These are phyloP conservation scores for Drosophila acutilabella DNA, from an alignment of 2,888 invertebrate genomes.

Conservation along the genomic window DNA sequence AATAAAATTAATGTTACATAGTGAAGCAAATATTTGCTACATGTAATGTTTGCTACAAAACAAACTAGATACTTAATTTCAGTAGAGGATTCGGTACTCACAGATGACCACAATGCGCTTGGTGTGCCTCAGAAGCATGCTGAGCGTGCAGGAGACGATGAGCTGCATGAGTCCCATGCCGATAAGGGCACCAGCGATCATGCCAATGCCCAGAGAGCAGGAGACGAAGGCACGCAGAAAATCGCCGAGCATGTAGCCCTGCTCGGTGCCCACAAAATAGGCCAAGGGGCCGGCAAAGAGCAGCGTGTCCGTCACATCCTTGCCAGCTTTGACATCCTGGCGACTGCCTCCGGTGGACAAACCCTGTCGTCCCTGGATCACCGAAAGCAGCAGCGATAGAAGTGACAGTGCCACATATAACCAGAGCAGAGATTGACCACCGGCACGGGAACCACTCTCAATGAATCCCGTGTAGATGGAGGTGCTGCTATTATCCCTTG, in stretches of 20 bases:
- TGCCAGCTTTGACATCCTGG: constrained; percentile 85
- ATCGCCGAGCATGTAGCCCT: constrained; percentile 93
- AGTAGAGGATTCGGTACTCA: constrained; percentile 81
- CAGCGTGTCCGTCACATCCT: constrained; percentile 85
- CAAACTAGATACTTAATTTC: no score
- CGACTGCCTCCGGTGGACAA: constrained; percentile 85
- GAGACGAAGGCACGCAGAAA: constrained; percentile 94
- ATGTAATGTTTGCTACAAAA: no score
- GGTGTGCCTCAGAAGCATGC: constrained; percentile 91
- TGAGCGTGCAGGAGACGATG: constrained; percentile 91
- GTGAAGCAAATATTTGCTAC: no score
- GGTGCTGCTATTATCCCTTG: constrained; percentile 13
- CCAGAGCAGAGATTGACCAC: constrained; percentile 79
- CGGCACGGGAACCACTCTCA: constrained; percentile 72
- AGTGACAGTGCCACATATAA: constrained; percentile 85
- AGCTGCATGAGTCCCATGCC: constrained; percentile 91
- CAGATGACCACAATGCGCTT: constrained; percentile 90
- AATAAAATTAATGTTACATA: no score
- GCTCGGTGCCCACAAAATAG: constrained; percentile 93
- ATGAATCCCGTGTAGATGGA: constrained; percentile 80
- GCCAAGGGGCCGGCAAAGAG: constrained; percentile 91
- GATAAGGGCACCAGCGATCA: constrained; percentile 90
- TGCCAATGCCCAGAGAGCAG: constrained; percentile 91
- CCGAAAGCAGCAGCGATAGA: constrained; percentile 85
- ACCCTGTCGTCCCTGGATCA: constrained; percentile 74